These are phyloP conservation scores for Zaprionus bogoriensis DNA, from an alignment of 2,888 invertebrate species.

Conservation along the genomic window DNA sequence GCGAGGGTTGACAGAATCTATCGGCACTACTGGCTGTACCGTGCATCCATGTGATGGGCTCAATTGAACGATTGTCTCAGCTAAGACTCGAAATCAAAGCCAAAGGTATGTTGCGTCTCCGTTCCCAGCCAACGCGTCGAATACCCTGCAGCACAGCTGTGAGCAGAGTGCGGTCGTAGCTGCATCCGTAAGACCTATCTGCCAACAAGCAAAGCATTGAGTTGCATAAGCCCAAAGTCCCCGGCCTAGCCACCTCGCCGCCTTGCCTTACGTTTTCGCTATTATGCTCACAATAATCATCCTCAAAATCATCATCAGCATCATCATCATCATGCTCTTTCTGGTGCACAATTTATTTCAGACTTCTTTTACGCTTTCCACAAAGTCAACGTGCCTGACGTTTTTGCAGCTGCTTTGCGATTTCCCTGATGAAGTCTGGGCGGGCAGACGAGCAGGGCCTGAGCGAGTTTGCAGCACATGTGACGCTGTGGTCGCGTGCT, in stretches of 20 bases:
- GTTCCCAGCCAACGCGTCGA: neutral
- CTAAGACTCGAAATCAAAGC: conserved; percentile 36
- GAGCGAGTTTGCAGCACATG: conserved; percentile 71
- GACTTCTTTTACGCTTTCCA: conserved; percentile 60
- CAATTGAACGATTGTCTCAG: conserved; percentile 43
- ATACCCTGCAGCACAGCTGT: conserved; percentile 42
- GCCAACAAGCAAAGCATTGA: conserved; percentile 27
- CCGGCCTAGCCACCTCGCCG: conserved; percentile 27
- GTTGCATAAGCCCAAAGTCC: conserved; percentile 40
- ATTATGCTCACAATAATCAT: conserved; percentile 16
- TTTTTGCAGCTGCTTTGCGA: conserved; percentile 71
- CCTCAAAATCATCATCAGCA: conserved; percentile 29
- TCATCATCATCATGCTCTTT: conserved; percentile 27
- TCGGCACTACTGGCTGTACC: neutral
- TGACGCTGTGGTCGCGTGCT: conserved; percentile 77
- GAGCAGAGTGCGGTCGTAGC: conserved; percentile 54
- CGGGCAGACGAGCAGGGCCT: neutral
- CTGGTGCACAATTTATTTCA: conserved; percentile 37
- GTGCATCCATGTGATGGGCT: conserved; percentile 9
- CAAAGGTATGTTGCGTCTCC: conserved; percentile 31
- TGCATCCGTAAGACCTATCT: conserved; percentile 5
- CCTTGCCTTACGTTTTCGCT: no score
- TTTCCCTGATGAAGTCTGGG: conserved; percentile 4
- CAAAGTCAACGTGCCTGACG: conserved; percentile 75
- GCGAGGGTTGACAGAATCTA: conserved; percentile 52